phyloP scores from a whole-genome alignment of 2,888 invertebrate genomes.

The Dynastes hyllus region DNA sequence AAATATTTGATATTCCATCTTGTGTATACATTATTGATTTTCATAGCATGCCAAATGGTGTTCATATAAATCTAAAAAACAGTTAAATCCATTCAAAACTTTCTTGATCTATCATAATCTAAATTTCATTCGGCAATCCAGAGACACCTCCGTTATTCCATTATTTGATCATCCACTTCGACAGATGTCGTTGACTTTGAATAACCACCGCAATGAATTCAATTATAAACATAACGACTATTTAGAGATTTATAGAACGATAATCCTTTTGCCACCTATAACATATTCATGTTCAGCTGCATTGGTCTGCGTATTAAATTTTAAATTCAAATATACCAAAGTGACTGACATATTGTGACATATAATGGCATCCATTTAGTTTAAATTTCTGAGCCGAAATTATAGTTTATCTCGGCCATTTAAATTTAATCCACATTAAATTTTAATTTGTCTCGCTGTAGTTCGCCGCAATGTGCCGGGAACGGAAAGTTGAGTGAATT shows the following conservation, averaged over 20 bases:
- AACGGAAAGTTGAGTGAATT: conserved; percentile 9
- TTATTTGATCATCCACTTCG: neutral
- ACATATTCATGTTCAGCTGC: conserved; percentile 23
- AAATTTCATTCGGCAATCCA: no score
- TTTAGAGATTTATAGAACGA: conserved; percentile 7
- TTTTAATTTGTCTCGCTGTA: conserved; percentile 10
- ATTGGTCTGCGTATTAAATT: conserved; percentile 12
- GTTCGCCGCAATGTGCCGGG: neutral
- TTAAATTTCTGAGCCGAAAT: conserved; percentile 29
- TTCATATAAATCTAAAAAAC: no score
- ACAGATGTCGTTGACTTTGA: conserved; percentile 7
- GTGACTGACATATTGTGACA: conserved; percentile 33
- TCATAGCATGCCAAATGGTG: no score
- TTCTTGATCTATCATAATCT: no score
- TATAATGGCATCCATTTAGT: conserved; percentile 15
- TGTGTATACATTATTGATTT: no score
- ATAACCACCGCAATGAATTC: neutral
- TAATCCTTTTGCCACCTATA: conserved; percentile 7
- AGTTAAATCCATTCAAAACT: no score
- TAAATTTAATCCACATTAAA: conserved; percentile 27
- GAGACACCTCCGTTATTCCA: no score
- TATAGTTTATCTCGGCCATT: conserved; percentile 25
- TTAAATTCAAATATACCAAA: conserved; percentile 20
- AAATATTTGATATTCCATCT: no score
- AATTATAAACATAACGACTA: conserved; percentile 9